These are phyloP conservation scores for Lochmaea crataegi DNA, from an alignment of 2,888 invertebrate species.

Conservation along the genomic window DNA sequence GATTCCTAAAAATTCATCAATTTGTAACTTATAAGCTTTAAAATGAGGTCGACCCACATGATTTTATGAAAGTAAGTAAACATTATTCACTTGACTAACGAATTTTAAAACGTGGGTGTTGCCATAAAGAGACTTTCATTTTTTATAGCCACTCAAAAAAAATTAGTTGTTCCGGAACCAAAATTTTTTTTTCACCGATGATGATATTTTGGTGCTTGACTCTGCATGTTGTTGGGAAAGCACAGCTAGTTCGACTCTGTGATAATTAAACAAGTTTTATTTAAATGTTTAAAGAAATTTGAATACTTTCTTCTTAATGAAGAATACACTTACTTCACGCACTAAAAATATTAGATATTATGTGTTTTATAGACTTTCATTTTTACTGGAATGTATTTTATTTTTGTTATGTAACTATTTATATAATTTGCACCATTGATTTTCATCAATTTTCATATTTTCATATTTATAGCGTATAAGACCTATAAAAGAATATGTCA, in stretches of 20 bases:
- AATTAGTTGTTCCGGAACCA: no score
- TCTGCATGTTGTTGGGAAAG: no score
- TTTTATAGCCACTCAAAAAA: background rate
- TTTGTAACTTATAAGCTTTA: background rate
- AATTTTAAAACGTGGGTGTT: background rate
- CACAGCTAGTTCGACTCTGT: background rate
- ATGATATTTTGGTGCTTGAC: no score
- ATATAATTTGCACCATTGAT: conserved; percentile 12
- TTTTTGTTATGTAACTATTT: background rate
- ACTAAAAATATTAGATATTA: background rate
- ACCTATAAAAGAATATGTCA: no score
- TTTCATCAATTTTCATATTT: no score
- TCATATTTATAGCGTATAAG: no score
- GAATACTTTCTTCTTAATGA: conserved; percentile 12
- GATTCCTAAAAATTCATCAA: background rate
- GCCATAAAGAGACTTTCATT: background rate
- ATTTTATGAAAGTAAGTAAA: background rate
- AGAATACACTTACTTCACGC: background rate
- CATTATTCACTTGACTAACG: background rate
- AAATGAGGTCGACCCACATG: conserved; percentile 1
- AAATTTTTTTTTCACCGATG: background rate
- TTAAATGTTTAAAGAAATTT: background rate
- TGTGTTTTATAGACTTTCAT: conserved; percentile 17
- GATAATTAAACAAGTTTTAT: background rate
- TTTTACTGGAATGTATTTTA: conserved; percentile 5